Conservation (phyloP, 1,140 invertebrate species). For the Drosophila tristis region DNA sequence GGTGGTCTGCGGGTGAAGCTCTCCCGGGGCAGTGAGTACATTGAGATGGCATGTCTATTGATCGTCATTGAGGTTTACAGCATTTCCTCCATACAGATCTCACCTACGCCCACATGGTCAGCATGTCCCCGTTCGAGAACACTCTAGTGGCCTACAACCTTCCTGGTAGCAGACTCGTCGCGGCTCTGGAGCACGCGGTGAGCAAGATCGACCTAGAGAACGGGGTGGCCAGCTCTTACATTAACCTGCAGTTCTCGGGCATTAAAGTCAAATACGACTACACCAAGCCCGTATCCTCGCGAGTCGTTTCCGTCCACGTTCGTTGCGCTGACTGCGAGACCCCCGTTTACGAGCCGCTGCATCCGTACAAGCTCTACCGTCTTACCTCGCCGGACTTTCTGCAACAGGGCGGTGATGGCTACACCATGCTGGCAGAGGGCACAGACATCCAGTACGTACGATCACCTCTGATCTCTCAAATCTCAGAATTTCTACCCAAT, state of each 20-base stretch:
- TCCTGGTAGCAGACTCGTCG: slow-evolving; percentile 86
- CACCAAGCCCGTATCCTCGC: slow-evolving; percentile 85
- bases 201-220: slow-evolving; percentile 64
- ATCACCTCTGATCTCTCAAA: background rate
- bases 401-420: slow-evolving; percentile 88
- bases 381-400: slow-evolving; percentile 88
- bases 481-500: background rate
- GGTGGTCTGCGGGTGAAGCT: slow-evolving; percentile 89
- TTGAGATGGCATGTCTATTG: background rate
- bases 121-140: slow-evolving; percentile 90
- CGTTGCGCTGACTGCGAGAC: slow-evolving; percentile 88
- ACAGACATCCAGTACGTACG: slow-evolving; percentile 62
- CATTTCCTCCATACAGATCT: slow-evolving; percentile 84
- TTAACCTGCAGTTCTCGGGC: slow-evolving; percentile 87
- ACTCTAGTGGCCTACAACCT: slow-evolving; percentile 88
- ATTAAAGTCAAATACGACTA: slow-evolving; percentile 85
- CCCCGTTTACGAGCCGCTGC: slow-evolving; percentile 87
- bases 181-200: slow-evolving; percentile 87
- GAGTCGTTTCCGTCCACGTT: slow-evolving; percentile 86
- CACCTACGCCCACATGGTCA: slow-evolving; percentile 88
- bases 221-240: slow-evolving; percentile 84
- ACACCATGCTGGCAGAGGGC: slow-evolving; percentile 79
- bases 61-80: background rate
- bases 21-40: slow-evolving; percentile 84
- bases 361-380: slow-evolving; percentile 86